These are phyloP conservation scores for Halcyon senegalensis DNA, from an alignment of 2,113 vertebrate species.

Conservation along the genomic window DNA sequence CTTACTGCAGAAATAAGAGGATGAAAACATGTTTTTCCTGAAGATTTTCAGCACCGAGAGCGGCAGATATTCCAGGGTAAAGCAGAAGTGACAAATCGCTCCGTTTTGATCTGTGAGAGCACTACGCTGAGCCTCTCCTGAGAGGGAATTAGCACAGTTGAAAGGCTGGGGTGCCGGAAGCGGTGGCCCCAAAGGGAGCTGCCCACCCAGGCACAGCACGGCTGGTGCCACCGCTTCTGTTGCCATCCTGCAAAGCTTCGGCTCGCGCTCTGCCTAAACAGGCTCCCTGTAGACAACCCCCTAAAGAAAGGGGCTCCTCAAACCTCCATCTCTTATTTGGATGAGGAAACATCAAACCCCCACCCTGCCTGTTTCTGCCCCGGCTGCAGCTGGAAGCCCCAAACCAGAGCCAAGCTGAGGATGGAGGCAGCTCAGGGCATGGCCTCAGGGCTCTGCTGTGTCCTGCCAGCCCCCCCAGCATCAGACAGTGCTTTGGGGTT, in stretches of 20 bases:
- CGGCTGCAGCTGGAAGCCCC: fast-evolving
- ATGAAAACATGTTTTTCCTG: slow-evolving; percentile 34
- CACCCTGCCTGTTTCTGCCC: background rate
- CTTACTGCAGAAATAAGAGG: slow-evolving; percentile 35
- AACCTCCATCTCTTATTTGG: background rate
- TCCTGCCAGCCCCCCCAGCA: background rate
- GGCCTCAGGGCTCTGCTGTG: fast-evolving
- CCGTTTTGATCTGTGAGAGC: background rate
- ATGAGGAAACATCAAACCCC: fast-evolving
- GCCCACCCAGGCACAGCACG: background rate
- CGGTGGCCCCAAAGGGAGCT: background rate
- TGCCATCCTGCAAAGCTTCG: background rate
- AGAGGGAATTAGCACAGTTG: background rate
- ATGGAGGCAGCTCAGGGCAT: background rate
- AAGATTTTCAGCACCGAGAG: background rate
- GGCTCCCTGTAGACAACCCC: background rate
- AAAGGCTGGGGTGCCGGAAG: background rate
- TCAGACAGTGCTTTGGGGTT: fast-evolving
- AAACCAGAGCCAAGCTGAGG: fast-evolving
- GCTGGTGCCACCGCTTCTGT: background rate
- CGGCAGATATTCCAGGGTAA: slow-evolving; percentile 3
- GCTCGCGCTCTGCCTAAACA: background rate
- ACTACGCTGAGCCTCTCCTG: background rate
- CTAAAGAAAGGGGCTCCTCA: background rate
- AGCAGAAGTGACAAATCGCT: slow-evolving; percentile 4